phyloP scores from a whole-genome alignment of 2,113 vertebrate species.

The Nibea albiflora region DNA sequence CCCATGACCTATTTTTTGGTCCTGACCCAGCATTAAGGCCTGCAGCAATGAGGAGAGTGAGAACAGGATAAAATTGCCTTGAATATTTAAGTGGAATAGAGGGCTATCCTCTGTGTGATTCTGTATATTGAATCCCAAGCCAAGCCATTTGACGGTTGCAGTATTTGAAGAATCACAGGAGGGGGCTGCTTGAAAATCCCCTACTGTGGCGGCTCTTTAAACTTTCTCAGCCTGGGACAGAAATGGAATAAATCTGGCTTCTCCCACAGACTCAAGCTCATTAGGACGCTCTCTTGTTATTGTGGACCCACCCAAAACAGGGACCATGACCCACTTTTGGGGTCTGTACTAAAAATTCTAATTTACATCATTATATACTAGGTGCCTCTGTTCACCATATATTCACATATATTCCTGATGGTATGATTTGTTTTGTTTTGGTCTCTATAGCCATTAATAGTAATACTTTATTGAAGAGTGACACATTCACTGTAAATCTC shows the following conservation, averaged over 20 bases:
- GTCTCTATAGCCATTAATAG: too few species aligned
- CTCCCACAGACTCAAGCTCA: conserved; percentile 66
- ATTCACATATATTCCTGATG: too few species aligned
- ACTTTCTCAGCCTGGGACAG: conserved; percentile 69
- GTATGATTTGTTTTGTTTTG: too few species aligned
- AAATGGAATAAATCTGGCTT: conserved; percentile 73
- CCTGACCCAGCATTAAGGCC: conserved; percentile 56
- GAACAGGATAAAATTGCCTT: conserved; percentile 43
- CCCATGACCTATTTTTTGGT: conserved; percentile 30
- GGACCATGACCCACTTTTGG: conserved; percentile 70
- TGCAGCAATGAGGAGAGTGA: conserved; percentile 44
- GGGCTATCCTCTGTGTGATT: conserved; percentile 65
- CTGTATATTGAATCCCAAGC: conserved; percentile 66
- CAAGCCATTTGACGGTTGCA: conserved; percentile 72
- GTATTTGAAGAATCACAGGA: conserved; percentile 78
- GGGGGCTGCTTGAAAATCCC: conserved; percentile 73
- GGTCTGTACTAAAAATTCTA: conserved; percentile 21
- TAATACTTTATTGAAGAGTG: too few species aligned
- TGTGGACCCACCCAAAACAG: conserved; percentile 58
- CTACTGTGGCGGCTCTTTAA: conserved; percentile 75
- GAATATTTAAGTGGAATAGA: conserved; percentile 63
- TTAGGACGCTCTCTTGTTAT: conserved; percentile 68
- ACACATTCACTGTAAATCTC: too few species aligned
- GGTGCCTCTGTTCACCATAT: not conserved
- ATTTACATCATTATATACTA: conserved; percentile 3